Base-by-base conservation (phyloP, 2,797 vertebrate genomes). In the Amphiprion clarkii region DNA sequence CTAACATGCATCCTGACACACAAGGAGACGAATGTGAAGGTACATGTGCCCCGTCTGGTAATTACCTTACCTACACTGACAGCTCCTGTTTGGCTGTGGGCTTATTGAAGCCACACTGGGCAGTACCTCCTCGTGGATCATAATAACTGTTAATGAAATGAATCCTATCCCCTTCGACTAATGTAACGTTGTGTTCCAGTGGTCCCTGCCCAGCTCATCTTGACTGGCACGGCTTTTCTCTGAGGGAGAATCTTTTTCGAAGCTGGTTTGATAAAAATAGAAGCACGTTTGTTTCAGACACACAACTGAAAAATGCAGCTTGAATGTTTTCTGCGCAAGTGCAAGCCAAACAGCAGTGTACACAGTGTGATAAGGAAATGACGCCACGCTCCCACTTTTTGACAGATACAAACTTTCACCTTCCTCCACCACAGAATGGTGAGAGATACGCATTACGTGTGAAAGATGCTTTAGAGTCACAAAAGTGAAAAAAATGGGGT, bases 31-130 rank as follows among this genome's bases (percentile, higher is more conserved):
- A 67, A 53, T 53, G 12, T 23, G 56, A 46, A 72, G 60, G 56
- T 31, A 72, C 54, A 62, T 56, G n/a, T 75, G 61, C 74, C 64
- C 70, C 48, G 1, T 33, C 33, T 72, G 59, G 40, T 72, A 64
- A 76, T 73, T 64, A 61, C 40, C 52, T 14, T 58, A 29, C 44
- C 44, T 39, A 61, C 67, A 29, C 56, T 73, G 64, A 61, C 74
- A 82, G 36, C 54, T 77, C 71, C 60, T 74, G 54, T 74, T 75
- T 81, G 31, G 62, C 65, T 78, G 54, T 74, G 61, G 29, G 57
- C 56, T 71, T 51, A 46, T 62, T 69, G 65, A 29, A 48, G 67
- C 68, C 70, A 75, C 44, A 54, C 16, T 29, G 54, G 46, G 62
- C 66, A 71, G 33, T 54, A 72, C 44, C 39, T 68, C 58, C 57